Evolutionary conservation across 2,888 invertebrate species (phyloP), one percentile per base, ranked within the genome.

Genomic region (Lymantria monacha): DNA sequence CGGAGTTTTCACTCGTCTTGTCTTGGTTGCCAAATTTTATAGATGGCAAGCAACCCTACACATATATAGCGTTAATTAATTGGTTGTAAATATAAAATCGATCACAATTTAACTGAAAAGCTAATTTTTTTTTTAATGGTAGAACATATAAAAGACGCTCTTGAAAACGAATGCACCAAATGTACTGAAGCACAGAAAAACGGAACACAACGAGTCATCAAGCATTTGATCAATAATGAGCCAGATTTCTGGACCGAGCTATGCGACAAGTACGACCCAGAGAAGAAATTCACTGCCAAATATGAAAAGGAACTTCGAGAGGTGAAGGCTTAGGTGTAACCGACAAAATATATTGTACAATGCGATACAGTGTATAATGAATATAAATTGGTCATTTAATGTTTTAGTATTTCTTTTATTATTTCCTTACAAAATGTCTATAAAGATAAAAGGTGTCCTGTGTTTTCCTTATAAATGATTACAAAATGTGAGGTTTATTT

Each of bases 181-280:
- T 85, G 85, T 48, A 80, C 75, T 0, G 61, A 73, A 0, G 44
- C 61, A 2, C 85, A 85, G 55, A 68, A 57, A 44, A 55, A 61
- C 0, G 77, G 76, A 0, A 70, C 76, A n/a, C 61, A 72, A 0
- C 63, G 56, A 0, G 81, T 85, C 10, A 78, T 85, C 51, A 47
- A 44, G 0, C 72, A 81, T 56, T 60, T 85, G 36, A 78, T 81
- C 59, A 78, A 82, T 55, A 41, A 83, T 10, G 74, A 83, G 46
- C 52, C 53, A 87, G 80, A 74, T 0, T 73, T 55, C 63, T 91
- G 89, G 89, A 55, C 63, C 0, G 61, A 85, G 50, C 75, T 91
- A 11, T 64, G 68, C 14, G 70, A 51, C 30, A 87, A 87, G 46
- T 91, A 81, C 58, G 90, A 91, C 55, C 85, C 88, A 0, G 59